Evolutionary conservation across 2,113 vertebrate genomes (phyloP).

Genomic region (Pardalotus punctatus): DNA sequence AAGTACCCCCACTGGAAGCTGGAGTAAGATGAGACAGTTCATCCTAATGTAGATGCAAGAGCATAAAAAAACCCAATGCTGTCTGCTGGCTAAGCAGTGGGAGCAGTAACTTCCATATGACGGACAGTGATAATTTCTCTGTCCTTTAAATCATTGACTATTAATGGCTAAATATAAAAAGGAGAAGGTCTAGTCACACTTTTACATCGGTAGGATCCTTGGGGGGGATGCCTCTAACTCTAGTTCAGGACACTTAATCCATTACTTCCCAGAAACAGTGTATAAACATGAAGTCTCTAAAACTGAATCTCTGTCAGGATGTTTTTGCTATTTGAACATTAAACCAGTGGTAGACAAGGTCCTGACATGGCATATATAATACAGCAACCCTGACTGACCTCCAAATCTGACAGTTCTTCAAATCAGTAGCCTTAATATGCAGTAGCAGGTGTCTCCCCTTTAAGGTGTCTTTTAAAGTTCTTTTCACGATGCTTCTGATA

Average conservation of each 20-base stretch:
- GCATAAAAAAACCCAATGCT: background rate
- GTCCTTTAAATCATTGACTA: background rate
- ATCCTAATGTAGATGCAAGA: background rate
- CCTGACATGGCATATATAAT: background rate
- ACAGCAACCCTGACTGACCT: background rate
- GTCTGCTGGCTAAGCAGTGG: background rate
- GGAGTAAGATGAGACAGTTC: background rate
- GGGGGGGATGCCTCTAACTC: background rate
- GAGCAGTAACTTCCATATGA: background rate
- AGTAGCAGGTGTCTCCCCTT: background rate
- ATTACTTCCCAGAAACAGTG: background rate
- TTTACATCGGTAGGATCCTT: background rate
- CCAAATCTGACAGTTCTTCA: background rate
- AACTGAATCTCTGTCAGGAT: background rate
- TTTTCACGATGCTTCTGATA: background rate
- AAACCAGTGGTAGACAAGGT: background rate
- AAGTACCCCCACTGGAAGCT: too few species aligned
- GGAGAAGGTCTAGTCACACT: background rate
- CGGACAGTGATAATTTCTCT: fast-evolving
- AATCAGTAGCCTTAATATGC: background rate
- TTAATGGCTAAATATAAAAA: background rate
- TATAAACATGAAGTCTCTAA: background rate
- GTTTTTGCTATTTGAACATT: background rate
- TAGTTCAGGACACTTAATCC: background rate
- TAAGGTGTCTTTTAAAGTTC: background rate